Percentiles rank a stretch among this genome's conserved stretches.
Conservation (phyloP, 2,888 invertebrate species). For the Xanthia togata region DNA sequence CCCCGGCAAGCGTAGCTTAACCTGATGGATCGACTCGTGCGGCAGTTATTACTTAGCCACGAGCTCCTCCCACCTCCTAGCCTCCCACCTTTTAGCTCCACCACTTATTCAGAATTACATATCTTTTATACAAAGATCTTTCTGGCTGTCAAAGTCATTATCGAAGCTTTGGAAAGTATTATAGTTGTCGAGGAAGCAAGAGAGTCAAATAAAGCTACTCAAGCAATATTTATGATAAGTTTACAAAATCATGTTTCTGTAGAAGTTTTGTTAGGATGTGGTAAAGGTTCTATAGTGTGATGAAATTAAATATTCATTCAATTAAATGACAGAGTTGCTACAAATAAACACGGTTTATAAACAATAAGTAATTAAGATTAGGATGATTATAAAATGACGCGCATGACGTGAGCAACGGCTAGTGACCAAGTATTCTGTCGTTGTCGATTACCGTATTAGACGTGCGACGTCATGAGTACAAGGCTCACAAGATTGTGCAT, state of each 20-base stretch:
- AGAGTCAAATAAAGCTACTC: constrained; percentile 38
- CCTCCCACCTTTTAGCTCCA: too few relatives aligned
- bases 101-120: constrained; percentile 14
- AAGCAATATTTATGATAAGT: constrained; percentile 5
- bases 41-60: too few relatives aligned
- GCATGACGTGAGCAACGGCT: neutral
- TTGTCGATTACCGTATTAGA: neutral
- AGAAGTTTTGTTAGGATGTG: too few relatives aligned
- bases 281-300: too few relatives aligned
- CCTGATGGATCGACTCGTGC: too few relatives aligned
- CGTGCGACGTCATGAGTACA: neutral
- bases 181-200: constrained; percentile 16
- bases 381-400: neutral
- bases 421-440: neutral
- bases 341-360: neutral
- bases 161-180: constrained; percentile 11
- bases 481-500: neutral
- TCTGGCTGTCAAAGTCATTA: constrained; percentile 35
- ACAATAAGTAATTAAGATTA: neutral
- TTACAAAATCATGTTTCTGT: neutral
- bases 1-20: too few relatives aligned
- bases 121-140: constrained; percentile 20
- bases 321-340: too few relatives aligned
- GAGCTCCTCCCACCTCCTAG: too few relatives aligned
- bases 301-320: neutral